Conservation (phyloP, 2,797 vertebrate genomes). For the Erpetoichthys calabaricus region DNA sequence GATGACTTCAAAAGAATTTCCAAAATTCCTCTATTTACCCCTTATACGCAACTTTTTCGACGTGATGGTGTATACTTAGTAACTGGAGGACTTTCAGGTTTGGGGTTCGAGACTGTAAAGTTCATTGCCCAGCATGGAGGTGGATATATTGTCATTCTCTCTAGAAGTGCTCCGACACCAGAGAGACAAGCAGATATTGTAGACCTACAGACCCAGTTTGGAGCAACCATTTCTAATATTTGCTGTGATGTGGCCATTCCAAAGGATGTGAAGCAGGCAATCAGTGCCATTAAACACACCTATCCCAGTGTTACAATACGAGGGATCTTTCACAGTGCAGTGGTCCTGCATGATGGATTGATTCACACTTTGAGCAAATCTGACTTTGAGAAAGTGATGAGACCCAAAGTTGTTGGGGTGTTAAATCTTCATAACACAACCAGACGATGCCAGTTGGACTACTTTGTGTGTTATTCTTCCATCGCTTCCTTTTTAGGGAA, state of each 20-base stretch:
- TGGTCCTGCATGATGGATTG: conserved; percentile 54
- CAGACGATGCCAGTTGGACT: conserved; percentile 52
- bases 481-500: conserved; percentile 67
- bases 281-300: conserved; percentile 34
- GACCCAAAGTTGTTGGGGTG: conserved; percentile 64
- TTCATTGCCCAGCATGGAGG: conserved; percentile 62
- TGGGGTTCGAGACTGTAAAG: conserved; percentile 70
- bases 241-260: conserved; percentile 52
- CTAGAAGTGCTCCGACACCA: conserved; percentile 40
- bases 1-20: conserved; percentile 23
- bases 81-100: conserved; percentile 63
- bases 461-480: conserved; percentile 77
- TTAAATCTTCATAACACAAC: conserved; percentile 69
- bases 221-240: conserved; percentile 33
- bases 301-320: conserved; percentile 48
- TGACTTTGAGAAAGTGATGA: conserved; percentile 57
- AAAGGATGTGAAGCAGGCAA: conserved; percentile 42
- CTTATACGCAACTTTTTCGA: conserved; percentile 40
- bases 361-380: conserved; percentile 50
- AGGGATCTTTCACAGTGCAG: conserved; percentile 76
- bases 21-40: conserved; percentile 37
- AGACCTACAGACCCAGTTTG: conserved; percentile 35
- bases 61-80: conserved; percentile 57
- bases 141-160: conserved; percentile 54
- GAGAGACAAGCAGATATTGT: conserved; percentile 46